These are phyloP conservation scores for Elmis aenea DNA, from an alignment of 2,888 invertebrate genomes.

Conservation along the genomic window DNA sequence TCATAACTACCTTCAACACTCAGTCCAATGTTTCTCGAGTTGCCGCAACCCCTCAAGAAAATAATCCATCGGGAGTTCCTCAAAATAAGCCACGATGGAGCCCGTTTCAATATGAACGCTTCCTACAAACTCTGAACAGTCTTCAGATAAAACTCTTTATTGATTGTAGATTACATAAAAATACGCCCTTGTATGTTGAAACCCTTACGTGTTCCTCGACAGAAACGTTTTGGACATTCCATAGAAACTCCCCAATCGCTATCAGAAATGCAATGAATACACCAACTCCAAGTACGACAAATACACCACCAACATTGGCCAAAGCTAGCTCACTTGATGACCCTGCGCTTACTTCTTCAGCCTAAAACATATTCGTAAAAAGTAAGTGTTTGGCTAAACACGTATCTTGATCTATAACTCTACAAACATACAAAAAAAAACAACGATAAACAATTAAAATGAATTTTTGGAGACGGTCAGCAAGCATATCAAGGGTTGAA, in stretches of 20 bases:
- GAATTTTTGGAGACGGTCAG: too few species aligned
- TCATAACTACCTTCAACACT: too few species aligned
- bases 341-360: not conserved
- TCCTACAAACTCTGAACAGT: not conserved
- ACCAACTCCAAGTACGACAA: conserved; percentile 75
- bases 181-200: too few species aligned
- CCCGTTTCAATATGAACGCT: not conserved
- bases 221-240: conserved; percentile 75
- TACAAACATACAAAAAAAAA: not conserved
- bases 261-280: conserved; percentile 66
- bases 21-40: too few species aligned
- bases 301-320: conserved; percentile 88
- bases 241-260: conserved; percentile 77
- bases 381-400: conserved; percentile 7
- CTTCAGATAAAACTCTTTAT: not conserved
- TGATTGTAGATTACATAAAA: conserved; percentile 5
- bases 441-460: conserved; percentile 6
- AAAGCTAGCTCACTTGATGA: too few species aligned
- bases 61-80: too few species aligned
- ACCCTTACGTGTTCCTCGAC: conserved; percentile 72
- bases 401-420: conserved; percentile 23
- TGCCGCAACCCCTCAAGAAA: too few species aligned
- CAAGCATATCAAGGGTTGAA: too few species aligned
- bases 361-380: too few species aligned
- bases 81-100: too few species aligned